Conservation (phyloP, 2,113 vertebrate species). For the Sardina pilchardus region DNA sequence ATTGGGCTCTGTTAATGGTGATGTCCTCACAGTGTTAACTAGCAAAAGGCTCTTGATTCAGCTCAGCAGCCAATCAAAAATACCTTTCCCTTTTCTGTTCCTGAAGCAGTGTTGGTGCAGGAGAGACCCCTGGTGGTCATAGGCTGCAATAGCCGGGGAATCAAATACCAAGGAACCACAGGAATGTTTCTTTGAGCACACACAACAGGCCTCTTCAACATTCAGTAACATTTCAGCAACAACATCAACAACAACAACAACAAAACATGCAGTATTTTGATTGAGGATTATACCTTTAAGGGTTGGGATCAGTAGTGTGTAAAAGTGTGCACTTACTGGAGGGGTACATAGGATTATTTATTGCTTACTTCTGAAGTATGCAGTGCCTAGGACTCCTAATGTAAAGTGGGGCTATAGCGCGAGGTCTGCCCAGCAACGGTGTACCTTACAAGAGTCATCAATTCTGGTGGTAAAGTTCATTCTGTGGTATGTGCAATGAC, state of each 20-base stretch:
- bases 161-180: constrained; percentile 38
- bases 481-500: constrained; percentile 67
- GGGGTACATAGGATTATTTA: background rate
- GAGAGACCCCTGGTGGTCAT: background rate
- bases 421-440: background rate
- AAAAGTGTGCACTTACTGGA: background rate
- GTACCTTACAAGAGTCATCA: background rate
- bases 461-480: constrained; percentile 72
- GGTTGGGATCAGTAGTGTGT: background rate
- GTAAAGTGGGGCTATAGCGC: too few relatives aligned
- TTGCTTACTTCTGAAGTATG: background rate
- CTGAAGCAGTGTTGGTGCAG: background rate
- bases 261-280: too few relatives aligned
- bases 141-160: background rate
- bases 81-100: background rate
- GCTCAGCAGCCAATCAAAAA: background rate
- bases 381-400: background rate
- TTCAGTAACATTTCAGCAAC: too few relatives aligned
- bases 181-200: background rate
- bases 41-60: background rate
- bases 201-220: background rate
- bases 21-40: background rate
- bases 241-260: too few relatives aligned
- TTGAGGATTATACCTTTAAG: background rate
- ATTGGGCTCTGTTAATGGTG: background rate